Percentiles rank a stretch among this genome's conserved stretches.
These are phyloP conservation scores for Rhincodon typus DNA, from an alignment of 2,797 vertebrate species.

Conservation along the genomic window DNA sequence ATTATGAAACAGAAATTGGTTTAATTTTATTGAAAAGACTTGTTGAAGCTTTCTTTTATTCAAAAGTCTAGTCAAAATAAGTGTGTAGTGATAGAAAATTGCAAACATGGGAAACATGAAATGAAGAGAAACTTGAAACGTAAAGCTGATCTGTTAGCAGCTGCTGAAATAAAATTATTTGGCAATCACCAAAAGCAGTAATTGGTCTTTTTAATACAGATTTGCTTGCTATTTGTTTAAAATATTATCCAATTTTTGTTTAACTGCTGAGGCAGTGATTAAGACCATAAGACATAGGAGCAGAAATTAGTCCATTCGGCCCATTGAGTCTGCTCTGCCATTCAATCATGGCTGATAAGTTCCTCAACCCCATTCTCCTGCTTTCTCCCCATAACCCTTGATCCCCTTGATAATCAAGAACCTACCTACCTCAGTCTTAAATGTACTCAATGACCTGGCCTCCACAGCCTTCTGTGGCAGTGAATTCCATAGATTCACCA, in stretches of 20 bases:
- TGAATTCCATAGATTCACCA: no score
- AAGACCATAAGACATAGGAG: no score
- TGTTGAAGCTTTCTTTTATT: neutral
- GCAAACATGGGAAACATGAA: neutral
- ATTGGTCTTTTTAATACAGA: neutral
- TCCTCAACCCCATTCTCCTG: no score
- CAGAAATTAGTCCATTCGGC: no score
- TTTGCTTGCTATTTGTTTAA: neutral
- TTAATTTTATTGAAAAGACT: neutral
- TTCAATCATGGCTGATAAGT: no score
- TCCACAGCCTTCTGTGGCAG: no score
- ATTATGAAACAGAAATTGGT: neutral
- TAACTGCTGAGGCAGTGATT: neutral
- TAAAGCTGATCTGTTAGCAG: neutral
- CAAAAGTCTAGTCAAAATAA: neutral
- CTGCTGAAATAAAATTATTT: neutral
- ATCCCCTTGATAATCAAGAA: no score
- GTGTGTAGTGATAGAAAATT: neutral
- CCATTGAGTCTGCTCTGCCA: no score
- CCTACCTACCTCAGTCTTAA: no score
- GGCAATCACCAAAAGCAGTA: neutral
- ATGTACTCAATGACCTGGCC: no score
- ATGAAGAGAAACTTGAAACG: neutral
- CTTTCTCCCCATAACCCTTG: no score
- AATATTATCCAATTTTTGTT: neutral